Evolutionary conservation across 2,113 vertebrate genomes (phyloP).

Genomic region (Mus pahari): DNA sequence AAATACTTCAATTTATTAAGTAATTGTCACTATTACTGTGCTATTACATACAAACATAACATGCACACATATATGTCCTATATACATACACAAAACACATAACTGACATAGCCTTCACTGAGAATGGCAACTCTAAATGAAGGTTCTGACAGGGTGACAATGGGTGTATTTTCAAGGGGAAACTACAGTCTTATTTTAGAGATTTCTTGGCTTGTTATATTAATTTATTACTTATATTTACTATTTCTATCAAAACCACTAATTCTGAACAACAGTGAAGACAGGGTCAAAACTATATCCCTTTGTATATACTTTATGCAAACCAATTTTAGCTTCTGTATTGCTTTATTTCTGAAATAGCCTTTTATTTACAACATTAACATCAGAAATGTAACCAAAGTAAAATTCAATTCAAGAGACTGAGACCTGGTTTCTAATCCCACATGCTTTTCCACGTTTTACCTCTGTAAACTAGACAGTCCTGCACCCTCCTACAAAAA

Average conservation of each 20-base stretch:
- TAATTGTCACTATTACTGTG: neutral
- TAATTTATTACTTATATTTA: neutral
- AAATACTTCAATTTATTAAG: constrained; percentile 27
- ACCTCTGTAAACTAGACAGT: neutral
- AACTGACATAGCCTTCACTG: neutral
- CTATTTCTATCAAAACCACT: neutral
- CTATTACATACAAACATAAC: neutral
- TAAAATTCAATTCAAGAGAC: neutral
- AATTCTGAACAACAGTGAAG: neutral
- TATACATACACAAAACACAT: neutral
- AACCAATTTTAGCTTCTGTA: neutral
- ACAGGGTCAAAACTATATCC: neutral
- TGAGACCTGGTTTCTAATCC: constrained; percentile 34
- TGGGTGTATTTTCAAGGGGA: neutral
- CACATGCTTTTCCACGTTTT: neutral
- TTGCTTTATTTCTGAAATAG: constrained; percentile 38
- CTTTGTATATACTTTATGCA: constrained; percentile 38
- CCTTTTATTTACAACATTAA: neutral
- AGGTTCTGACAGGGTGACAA: neutral
- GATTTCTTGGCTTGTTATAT: neutral
- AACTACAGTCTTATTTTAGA: neutral
- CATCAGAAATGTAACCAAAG: constrained; percentile 40
- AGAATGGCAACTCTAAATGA: constrained; percentile 35
- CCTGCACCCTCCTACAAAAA: neutral
- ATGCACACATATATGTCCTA: neutral